These are phyloP conservation scores for Cinclus mexicanus DNA, from an alignment of 2,113 vertebrate genomes.

Conservation along the genomic window DNA sequence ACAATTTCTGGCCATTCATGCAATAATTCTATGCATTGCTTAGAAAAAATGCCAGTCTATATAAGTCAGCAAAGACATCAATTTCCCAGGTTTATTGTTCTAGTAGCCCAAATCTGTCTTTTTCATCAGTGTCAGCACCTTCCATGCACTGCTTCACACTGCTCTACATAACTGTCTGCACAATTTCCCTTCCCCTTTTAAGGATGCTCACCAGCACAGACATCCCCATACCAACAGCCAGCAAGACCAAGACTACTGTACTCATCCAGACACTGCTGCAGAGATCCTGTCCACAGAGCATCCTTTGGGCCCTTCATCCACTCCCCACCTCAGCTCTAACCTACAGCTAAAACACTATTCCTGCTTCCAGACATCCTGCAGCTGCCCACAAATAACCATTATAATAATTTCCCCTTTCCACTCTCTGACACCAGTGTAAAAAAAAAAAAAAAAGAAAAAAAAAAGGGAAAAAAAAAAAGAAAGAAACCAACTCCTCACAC, in stretches of 20 bases:
- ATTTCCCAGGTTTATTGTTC: constrained; percentile 33
- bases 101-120: constrained; percentile 51
- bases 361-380: not conserved
- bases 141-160: constrained; percentile 11
- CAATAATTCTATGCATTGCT: not conserved
- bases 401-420: not conserved
- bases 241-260: not conserved
- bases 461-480: not conserved
- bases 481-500: not conserved
- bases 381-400: not conserved
- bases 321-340: not conserved
- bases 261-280: not conserved
- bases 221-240: not conserved
- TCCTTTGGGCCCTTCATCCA: not conserved
- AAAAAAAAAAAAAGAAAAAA: not conserved
- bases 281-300: not conserved
- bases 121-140: constrained; percentile 34
- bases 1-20: not conserved
- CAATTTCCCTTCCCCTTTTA: not conserved
- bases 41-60: not conserved
- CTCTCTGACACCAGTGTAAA: not conserved
- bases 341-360: not conserved
- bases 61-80: not conserved
- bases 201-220: not conserved
- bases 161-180: not conserved